Conservation (phyloP, 2,113 vertebrate species). For the Indri indri region DNA sequence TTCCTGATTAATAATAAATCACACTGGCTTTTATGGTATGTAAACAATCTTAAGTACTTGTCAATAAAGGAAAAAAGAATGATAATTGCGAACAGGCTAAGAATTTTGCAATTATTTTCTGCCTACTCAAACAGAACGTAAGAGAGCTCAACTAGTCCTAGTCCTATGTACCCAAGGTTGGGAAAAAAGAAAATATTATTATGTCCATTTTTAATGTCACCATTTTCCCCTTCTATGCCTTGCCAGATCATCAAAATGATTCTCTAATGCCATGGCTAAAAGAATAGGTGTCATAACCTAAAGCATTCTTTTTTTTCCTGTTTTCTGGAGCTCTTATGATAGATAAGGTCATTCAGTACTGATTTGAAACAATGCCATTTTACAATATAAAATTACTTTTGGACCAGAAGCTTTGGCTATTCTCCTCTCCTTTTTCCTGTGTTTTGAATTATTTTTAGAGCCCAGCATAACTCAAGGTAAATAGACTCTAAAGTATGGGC, state of each 20-base stretch:
- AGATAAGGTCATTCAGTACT: neutral
- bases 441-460: neutral
- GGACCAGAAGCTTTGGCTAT: neutral
- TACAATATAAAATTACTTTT: slow-evolving; percentile 32
- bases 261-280: neutral
- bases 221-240: neutral
- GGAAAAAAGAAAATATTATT: neutral
- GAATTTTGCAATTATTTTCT: neutral
- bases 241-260: slow-evolving; percentile 24
- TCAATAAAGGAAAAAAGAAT: neutral
- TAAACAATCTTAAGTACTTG: slow-evolving; percentile 1
- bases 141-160: neutral
- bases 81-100: slow-evolving; percentile 18
- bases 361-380: slow-evolving; percentile 17
- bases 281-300: neutral
- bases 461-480: neutral
- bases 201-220: neutral
- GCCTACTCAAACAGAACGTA: neutral
- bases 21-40: neutral
- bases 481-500: neutral
- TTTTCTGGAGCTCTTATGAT: neutral
- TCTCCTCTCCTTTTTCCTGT: neutral
- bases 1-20: slow-evolving; percentile 19
- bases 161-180: neutral
- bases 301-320: neutral